Evolutionary conservation across 2,113 vertebrate genomes (phyloP).

Genomic region (Daphoenositta chrysoptera): DNA sequence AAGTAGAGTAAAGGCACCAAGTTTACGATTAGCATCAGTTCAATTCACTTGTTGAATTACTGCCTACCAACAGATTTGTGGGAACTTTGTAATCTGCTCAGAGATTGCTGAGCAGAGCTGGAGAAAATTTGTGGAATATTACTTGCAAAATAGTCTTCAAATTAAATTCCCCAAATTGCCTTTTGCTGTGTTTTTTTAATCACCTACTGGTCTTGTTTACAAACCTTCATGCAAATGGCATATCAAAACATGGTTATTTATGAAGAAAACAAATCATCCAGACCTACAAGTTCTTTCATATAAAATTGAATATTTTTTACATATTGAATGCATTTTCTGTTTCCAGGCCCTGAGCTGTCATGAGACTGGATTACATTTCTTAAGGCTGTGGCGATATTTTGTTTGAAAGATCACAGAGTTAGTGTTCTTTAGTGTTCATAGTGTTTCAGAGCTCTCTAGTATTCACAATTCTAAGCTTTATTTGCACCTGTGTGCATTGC

Average conservation of each 20-base stretch:
- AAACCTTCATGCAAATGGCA: background rate
- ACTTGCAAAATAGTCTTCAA: slow-evolving; percentile 19
- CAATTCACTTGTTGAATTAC: background rate
- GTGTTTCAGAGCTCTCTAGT: background rate
- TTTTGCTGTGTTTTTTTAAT: slow-evolving; percentile 34
- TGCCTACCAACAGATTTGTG: background rate
- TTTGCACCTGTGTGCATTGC: background rate
- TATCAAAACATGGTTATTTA: slow-evolving; percentile 26
- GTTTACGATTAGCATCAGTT: background rate
- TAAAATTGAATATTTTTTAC: background rate
- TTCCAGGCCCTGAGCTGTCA: background rate
- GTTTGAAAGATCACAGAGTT: background rate
- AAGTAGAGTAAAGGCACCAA: background rate
- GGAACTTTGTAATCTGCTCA: background rate
- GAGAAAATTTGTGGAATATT: slow-evolving; percentile 1
- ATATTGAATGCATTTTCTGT: background rate
- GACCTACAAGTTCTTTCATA: background rate
- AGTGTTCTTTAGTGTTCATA: background rate
- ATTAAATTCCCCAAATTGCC: slow-evolving; percentile 24
- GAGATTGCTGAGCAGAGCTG: background rate
- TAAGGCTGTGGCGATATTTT: background rate
- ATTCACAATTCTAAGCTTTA: background rate
- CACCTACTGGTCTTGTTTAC: slow-evolving; percentile 4
- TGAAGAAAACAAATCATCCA: slow-evolving; percentile 20
- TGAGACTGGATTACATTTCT: background rate